These are phyloP conservation scores for Pterocles orientalis DNA, from an alignment of 2,113 vertebrate genomes.

Conservation along the genomic window DNA sequence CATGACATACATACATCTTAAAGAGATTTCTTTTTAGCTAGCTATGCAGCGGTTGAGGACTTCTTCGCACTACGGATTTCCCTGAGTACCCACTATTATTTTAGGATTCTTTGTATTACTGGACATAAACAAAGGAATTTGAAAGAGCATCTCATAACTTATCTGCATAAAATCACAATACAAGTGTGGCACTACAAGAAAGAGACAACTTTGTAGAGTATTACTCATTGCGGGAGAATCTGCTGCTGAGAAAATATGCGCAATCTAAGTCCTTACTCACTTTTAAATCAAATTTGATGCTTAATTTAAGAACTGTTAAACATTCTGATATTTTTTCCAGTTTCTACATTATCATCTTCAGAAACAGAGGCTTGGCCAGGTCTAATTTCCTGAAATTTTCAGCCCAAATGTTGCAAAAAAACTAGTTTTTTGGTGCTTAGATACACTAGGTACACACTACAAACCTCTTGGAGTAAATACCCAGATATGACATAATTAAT, in stretches of 20 bases:
- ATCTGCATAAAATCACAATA: not conserved
- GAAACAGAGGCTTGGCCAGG: not conserved
- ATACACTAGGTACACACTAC: not conserved
- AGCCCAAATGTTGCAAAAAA: not conserved
- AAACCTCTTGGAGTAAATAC: not conserved
- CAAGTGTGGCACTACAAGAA: not conserved
- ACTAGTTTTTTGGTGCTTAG: not conserved
- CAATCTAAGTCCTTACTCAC: not conserved
- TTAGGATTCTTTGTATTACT: not conserved
- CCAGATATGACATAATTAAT: not conserved
- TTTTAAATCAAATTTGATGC: not conserved
- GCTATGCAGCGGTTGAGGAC: not conserved
- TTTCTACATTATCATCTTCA: not conserved
- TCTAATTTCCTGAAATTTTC: not conserved
- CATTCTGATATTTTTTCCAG: not conserved
- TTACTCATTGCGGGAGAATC: not conserved
- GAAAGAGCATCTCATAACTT: not conserved
- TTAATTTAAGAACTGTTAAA: not conserved
- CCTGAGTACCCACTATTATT: not conserved
- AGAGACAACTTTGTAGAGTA: not conserved
- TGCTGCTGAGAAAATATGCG: not conserved
- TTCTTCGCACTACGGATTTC: not conserved
- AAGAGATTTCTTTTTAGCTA: not conserved
- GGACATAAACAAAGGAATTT: not conserved
- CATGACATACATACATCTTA: accelerated